These are phyloP conservation scores for Chloropsis hardwickii DNA, from an alignment of 2,113 vertebrate species.

Conservation along the genomic window DNA sequence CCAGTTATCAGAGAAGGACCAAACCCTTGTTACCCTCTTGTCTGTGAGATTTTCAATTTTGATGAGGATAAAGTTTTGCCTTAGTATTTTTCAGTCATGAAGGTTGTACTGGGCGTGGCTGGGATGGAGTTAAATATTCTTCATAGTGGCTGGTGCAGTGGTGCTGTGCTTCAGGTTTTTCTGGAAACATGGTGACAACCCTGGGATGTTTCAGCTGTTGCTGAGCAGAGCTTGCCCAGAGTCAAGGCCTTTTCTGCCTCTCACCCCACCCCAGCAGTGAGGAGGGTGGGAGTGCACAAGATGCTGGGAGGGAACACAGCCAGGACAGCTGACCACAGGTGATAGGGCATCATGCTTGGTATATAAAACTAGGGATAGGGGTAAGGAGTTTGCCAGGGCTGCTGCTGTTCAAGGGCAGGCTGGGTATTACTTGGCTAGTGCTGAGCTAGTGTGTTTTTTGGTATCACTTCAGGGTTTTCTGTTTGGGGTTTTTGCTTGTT, in stretches of 20 bases:
- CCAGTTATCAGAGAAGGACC: not conserved
- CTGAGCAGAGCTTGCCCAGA: not conserved
- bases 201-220: rapidly evolving
- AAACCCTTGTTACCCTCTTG: not conserved
- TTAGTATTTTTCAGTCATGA: rapidly evolving
- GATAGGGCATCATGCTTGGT: rapidly evolving
- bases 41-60: not conserved
- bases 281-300: not conserved
- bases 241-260: not conserved
- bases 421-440: not conserved
- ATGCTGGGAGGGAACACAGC: not conserved
- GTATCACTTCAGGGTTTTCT: not conserved
- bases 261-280: not conserved
- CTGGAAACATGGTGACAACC: rapidly evolving
- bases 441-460: not conserved
- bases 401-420: not conserved
- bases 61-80: not conserved
- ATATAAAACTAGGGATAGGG: not conserved
- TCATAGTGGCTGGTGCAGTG: too few relatives aligned
- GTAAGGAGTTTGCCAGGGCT: not conserved
- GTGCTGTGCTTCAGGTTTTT: not conserved
- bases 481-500: not conserved
- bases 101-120: not conserved
- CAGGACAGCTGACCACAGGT: not conserved
- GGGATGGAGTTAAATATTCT: not conserved